These are phyloP conservation scores for Leucania comma DNA, from an alignment of 2,888 invertebrate species.

Conservation along the genomic window DNA sequence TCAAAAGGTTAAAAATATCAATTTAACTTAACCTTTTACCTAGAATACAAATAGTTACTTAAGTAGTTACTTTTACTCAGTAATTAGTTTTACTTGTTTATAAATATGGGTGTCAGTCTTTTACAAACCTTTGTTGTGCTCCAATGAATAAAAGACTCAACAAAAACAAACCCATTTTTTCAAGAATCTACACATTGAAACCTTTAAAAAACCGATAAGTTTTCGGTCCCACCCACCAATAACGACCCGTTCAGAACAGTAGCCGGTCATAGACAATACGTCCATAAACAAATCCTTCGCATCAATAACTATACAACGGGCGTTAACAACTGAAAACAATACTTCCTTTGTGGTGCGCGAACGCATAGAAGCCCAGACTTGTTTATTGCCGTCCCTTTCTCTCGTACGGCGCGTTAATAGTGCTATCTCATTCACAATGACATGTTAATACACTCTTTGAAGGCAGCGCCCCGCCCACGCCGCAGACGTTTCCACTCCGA, in stretches of 20 bases:
- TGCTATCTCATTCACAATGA: conserved; percentile 76
- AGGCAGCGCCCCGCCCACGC: conserved; percentile 74
- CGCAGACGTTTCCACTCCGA: conserved; percentile 61
- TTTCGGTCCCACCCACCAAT: conserved; percentile 42
- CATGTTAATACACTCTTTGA: conserved; percentile 82
- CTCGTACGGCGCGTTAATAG: conserved; percentile 61
- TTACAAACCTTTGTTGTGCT: background rate
- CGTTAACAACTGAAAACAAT: conserved; percentile 80
- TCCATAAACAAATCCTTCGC: conserved; percentile 71
- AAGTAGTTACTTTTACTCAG: no score
- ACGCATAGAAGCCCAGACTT: conserved; percentile 74
- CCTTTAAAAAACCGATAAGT: conserved; percentile 24
- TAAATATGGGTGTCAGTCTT: no score
- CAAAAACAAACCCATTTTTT: background rate
- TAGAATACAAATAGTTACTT: no score
- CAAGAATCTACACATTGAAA: conserved; percentile 7
- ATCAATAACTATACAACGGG: conserved; percentile 76
- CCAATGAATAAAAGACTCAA: background rate
- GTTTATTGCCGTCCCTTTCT: conserved; percentile 67
- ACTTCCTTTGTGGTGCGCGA: conserved; percentile 73
- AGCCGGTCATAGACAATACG: conserved; percentile 70
- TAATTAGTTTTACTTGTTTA: no score
- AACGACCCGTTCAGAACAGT: conserved; percentile 57
- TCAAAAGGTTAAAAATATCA: no score
- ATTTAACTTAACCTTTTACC: no score